These are phyloP conservation scores for Chelmon rostratus DNA, from an alignment of 2,797 vertebrate species.

Conservation along the genomic window DNA sequence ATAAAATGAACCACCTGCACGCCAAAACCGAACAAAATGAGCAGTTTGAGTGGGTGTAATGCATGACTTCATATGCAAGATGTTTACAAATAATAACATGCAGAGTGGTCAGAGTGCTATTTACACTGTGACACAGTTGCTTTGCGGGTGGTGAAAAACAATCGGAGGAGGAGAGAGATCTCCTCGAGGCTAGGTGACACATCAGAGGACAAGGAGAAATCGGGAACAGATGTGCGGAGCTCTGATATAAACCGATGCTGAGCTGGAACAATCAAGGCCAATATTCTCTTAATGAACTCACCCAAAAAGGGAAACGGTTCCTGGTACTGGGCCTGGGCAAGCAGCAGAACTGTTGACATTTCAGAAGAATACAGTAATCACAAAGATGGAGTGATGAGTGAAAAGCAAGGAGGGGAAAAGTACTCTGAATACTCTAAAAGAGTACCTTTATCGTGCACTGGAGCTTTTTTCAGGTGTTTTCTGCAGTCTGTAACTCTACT, in stretches of 20 bases:
- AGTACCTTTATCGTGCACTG: neutral
- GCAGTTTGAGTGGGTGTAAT: constrained; percentile 25
- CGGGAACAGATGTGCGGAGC: constrained; percentile 66
- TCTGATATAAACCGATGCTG: constrained; percentile 41
- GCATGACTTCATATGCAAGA: constrained; percentile 68
- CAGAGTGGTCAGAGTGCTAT: constrained; percentile 43
- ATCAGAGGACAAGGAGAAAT: constrained; percentile 62
- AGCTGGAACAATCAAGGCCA: constrained; percentile 43
- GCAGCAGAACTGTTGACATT: constrained; percentile 76
- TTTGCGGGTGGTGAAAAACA: constrained; percentile 62
- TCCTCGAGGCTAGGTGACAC: constrained; percentile 69
- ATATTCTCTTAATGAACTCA: constrained; percentile 73
- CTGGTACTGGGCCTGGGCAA: constrained; percentile 80
- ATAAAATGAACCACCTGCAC: constrained; percentile 61
- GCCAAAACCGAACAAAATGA: constrained; percentile 38
- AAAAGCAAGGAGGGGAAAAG: neutral
- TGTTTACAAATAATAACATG: constrained; percentile 61
- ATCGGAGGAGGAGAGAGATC: constrained; percentile 26
- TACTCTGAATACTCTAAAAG: neutral
- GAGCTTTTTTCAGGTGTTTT: neutral
- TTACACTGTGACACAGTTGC: constrained; percentile 52
- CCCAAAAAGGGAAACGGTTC: constrained; percentile 69
- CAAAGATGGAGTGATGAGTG: constrained; percentile 27
- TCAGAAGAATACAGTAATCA: constrained; percentile 49
- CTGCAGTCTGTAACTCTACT: neutral